A percentile compares a stretch with the other conserved stretches of the same genome.
phyloP scores from a whole-genome alignment of 2,888 invertebrate species.

The Agonopterix alstromeriana region DNA sequence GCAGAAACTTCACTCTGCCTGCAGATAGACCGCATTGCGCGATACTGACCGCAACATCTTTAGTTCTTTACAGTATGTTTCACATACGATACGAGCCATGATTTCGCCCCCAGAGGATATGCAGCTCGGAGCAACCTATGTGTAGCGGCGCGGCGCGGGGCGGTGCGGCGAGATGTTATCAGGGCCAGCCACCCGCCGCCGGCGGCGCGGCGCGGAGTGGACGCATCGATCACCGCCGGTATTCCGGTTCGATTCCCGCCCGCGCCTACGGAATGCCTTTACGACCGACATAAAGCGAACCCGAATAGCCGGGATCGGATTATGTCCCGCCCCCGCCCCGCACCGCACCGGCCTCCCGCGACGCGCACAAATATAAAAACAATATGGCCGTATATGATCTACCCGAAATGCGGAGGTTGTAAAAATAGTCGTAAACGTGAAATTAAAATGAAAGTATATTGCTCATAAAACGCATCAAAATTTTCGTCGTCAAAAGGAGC shows the following conservation, averaged over 20 bases:
- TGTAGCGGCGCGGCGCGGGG: background rate
- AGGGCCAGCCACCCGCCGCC: background rate
- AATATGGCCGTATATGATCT: slow-evolving; percentile 18
- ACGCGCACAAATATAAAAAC: slow-evolving; percentile 12
- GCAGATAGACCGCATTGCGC: too few species aligned
- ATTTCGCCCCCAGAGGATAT: too few species aligned
- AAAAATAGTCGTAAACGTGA: slow-evolving; percentile 20
- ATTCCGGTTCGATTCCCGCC: slow-evolving; percentile 7
- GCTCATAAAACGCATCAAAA: slow-evolving; percentile 9
- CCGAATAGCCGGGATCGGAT: slow-evolving; percentile 1
- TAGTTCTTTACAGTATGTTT: too few species aligned
- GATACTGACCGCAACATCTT: too few species aligned
- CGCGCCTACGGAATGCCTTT: background rate
- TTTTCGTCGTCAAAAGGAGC: background rate
- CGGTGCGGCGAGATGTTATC: background rate
- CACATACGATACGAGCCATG: too few species aligned
- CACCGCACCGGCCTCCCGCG: background rate
- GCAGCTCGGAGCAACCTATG: too few species aligned
- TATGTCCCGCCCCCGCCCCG: background rate
- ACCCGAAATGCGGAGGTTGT: slow-evolving; percentile 14
- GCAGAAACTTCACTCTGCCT: too few species aligned
- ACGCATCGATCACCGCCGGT: background rate
- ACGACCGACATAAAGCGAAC: slow-evolving; percentile 4
- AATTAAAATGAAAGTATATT: slow-evolving; percentile 13
- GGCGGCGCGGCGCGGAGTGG: background rate